These are phyloP conservation scores for Solenopsis invicta DNA, from an alignment of 1,140 invertebrate species.

Conservation along the genomic window DNA sequence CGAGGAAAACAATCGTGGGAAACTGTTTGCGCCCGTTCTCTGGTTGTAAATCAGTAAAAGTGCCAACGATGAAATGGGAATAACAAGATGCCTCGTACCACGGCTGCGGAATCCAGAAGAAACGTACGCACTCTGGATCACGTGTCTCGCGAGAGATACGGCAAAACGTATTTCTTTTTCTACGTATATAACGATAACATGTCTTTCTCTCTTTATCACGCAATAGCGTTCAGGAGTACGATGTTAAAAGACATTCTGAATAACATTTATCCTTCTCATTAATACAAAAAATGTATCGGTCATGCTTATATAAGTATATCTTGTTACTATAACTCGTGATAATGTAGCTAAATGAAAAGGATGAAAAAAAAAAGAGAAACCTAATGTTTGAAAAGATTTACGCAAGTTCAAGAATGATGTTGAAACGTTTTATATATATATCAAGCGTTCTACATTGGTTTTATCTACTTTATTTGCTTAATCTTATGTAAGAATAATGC, in stretches of 20 bases:
- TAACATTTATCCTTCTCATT: not conserved
- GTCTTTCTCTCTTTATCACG: not conserved
- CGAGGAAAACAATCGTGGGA: not conserved
- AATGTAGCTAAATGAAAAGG: not conserved
- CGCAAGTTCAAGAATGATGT: not conserved
- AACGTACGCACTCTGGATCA: slow-evolving; percentile 68
- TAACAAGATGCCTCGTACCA: slow-evolving; percentile 49
- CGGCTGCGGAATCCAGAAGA: slow-evolving; percentile 63
- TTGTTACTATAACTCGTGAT: not conserved
- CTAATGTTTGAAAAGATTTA: slow-evolving; percentile 7
- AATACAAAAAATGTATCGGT: not conserved
- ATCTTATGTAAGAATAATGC: slow-evolving; percentile 29
- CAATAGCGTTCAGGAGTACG: not conserved
- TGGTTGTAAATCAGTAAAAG: slow-evolving; percentile 25
- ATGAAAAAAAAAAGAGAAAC: not conserved
- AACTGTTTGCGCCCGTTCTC: slow-evolving; percentile 10
- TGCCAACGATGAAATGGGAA: slow-evolving; percentile 19
- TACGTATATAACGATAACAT: slow-evolving; percentile 4
- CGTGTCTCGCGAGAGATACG: slow-evolving; percentile 3
- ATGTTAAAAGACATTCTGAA: not conserved
- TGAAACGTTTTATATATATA: slow-evolving; percentile 1
- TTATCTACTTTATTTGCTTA: slow-evolving; percentile 12
- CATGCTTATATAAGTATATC: slow-evolving; percentile 35
- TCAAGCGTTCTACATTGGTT: slow-evolving; percentile 4
- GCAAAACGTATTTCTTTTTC: not conserved